A percentile compares a stretch with the other conserved stretches of the same genome.
Evolutionary conservation across 2,113 vertebrate genomes (phyloP).

Genomic region (Apeltes quadracus): DNA sequence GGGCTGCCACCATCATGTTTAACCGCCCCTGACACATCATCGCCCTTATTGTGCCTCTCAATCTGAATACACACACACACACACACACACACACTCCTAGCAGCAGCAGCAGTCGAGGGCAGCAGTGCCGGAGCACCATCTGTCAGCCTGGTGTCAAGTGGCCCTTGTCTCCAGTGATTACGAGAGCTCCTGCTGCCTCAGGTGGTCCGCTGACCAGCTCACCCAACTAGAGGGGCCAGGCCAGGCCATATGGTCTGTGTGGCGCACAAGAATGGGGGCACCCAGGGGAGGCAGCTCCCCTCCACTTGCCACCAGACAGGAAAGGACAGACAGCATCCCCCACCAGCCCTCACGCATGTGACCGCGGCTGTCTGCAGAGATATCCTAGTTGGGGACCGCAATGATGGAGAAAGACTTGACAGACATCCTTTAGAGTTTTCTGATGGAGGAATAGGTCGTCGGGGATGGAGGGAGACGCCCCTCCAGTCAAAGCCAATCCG

Average conservation of each 20-base stretch:
- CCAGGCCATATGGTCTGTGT: conserved; percentile 80
- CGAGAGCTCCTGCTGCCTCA: conserved; percentile 77
- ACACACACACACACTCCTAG: conserved; percentile 46
- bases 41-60: conserved; percentile 73
- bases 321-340: conserved; percentile 54
- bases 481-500: conserved; percentile 14
- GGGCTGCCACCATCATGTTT: conserved; percentile 76
- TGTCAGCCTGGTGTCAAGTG: conserved; percentile 84
- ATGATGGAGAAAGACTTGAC: conserved; percentile 53
- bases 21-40: conserved; percentile 80
- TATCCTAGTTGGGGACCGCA: conserved; percentile 34
- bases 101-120: conserved; percentile 55
- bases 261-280: conserved; percentile 56
- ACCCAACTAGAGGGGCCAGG: conserved; percentile 64
- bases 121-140: conserved; percentile 78
- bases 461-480: not conserved
- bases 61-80: conserved; percentile 63
- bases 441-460: conserved; percentile 4
- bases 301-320: conserved; percentile 54
- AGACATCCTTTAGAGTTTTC: conserved; percentile 49
- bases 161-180: conserved; percentile 82
- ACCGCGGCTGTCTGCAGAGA: conserved; percentile 41
- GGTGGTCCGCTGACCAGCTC: conserved; percentile 74
- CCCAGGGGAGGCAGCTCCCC: conserved; percentile 67
- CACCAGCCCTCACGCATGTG: not conserved